phyloP scores from a whole-genome alignment of 2,113 vertebrate species.

The Serinus canaria region DNA sequence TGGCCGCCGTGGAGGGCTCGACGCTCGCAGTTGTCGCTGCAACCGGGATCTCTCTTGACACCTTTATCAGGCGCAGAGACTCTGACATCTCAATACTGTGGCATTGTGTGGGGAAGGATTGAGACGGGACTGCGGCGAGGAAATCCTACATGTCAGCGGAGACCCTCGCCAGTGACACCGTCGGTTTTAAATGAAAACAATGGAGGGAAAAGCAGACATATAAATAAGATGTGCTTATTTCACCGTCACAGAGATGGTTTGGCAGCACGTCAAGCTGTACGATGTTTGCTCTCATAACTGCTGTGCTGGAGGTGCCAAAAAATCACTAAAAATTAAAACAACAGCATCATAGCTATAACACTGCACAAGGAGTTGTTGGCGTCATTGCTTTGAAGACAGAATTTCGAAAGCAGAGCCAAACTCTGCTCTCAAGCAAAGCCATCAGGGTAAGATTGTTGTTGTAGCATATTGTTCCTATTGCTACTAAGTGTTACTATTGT shows the following conservation, averaged over 20 bases:
- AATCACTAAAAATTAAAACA: slow-evolving; percentile 10
- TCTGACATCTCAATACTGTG: slow-evolving; percentile 57
- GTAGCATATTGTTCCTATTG: neutral
- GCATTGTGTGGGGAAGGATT: slow-evolving; percentile 36
- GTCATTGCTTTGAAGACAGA: neutral
- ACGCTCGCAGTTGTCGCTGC: neutral
- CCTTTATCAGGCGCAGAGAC: slow-evolving; percentile 43
- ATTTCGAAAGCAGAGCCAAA: neutral
- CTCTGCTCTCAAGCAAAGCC: neutral
- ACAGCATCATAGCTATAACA: neutral
- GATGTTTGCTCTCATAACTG: neutral
- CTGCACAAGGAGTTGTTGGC: neutral
- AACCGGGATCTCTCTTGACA: neutral
- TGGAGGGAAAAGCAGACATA: neutral
- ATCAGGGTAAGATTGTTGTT: neutral
- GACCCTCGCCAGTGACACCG: slow-evolving; percentile 24
- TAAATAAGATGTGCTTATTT: slow-evolving; percentile 19
- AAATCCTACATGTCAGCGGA: slow-evolving; percentile 36
- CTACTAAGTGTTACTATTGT: neutral
- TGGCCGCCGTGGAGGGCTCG: neutral
- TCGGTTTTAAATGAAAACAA: neutral
- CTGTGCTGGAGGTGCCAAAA: slow-evolving; percentile 21
- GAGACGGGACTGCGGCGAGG: neutral
- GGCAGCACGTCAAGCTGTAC: neutral
- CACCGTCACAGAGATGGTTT: neutral